Evolutionary conservation across 2,113 vertebrate genomes (phyloP).

Genomic region (Spermophilus dauricus): DNA sequence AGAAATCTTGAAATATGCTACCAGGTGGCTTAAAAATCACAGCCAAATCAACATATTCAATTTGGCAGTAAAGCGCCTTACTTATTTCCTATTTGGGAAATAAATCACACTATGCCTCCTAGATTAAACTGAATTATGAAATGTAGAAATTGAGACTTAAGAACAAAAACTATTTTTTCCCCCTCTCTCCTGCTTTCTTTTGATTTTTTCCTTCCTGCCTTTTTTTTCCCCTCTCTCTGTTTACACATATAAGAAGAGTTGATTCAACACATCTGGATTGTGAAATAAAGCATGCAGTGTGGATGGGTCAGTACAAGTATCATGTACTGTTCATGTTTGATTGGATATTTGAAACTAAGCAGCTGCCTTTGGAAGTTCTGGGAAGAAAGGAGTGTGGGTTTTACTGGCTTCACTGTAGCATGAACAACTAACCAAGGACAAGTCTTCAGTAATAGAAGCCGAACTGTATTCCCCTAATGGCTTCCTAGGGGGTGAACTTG

Average conservation of each 20-base stretch:
- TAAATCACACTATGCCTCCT: not conserved
- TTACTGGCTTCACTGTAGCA: not conserved
- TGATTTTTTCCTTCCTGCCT: not conserved
- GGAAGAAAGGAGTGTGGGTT: not conserved
- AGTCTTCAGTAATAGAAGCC: not conserved
- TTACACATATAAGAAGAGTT: not conserved
- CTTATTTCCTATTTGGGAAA: slow-evolving; percentile 58
- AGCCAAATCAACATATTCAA: slow-evolving; percentile 50
- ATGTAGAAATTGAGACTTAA: slow-evolving; percentile 30
- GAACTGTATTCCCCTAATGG: not conserved
- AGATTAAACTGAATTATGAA: slow-evolving; percentile 49
- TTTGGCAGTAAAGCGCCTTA: slow-evolving; percentile 31
- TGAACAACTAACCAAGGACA: not conserved
- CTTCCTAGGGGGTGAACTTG: not conserved
- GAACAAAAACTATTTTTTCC: not conserved
- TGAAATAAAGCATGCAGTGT: not conserved
- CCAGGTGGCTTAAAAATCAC: slow-evolving; percentile 47
- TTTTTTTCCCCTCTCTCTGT: not conserved
- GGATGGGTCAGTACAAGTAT: not conserved
- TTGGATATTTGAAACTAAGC: not conserved
- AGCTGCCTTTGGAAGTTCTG: not conserved
- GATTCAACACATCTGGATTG: slow-evolving; percentile 58
- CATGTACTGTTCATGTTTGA: not conserved
- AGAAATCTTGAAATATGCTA: slow-evolving; percentile 42
- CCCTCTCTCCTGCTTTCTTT: rapidly evolving